phyloP scores from a whole-genome alignment of 2,113 vertebrate genomes.

The Channa argus region DNA sequence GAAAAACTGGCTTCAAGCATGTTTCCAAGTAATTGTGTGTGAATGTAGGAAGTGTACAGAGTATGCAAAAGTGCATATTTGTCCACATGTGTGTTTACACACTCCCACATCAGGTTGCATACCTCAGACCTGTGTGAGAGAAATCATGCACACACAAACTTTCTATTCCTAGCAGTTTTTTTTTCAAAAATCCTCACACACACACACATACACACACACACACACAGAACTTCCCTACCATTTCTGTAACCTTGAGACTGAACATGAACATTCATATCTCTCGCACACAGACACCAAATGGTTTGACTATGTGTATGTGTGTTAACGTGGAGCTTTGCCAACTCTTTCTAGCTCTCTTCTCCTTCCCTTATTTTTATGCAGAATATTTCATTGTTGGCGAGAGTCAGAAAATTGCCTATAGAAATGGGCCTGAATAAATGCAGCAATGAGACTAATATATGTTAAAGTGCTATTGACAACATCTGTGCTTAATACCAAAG shows the following conservation, averaged over 20 bases:
- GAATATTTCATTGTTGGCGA: neutral
- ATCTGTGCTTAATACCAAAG: too few relatives aligned
- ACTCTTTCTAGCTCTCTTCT: constrained; percentile 6
- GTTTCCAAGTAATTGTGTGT: constrained; percentile 1
- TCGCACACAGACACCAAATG: constrained; percentile 50
- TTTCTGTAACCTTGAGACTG: constrained; percentile 53
- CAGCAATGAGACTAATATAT: too few relatives aligned
- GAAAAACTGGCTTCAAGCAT: constrained; percentile 58
- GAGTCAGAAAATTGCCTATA: neutral
- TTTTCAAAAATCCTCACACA: constrained; percentile 18
- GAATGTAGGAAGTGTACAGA: neutral
- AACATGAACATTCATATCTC: constrained; percentile 52
- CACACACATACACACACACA: constrained; percentile 28
- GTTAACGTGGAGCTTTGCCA: constrained; percentile 49
- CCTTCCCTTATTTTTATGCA: neutral
- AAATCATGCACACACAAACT: constrained; percentile 32
- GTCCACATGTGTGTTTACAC: constrained; percentile 21
- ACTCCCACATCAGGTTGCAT: constrained; percentile 51
- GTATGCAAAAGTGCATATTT: constrained; percentile 39
- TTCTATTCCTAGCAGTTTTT: constrained; percentile 42
- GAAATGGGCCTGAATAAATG: neutral
- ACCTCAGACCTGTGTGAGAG: constrained; percentile 46
- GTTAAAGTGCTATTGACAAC: too few relatives aligned
- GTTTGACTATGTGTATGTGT: constrained; percentile 43
- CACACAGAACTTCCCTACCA: constrained; percentile 7